Percentiles rank a stretch among this genome's conserved stretches.
These are phyloP conservation scores for Huso huso DNA, from an alignment of 2,797 vertebrate species.

Conservation along the genomic window DNA sequence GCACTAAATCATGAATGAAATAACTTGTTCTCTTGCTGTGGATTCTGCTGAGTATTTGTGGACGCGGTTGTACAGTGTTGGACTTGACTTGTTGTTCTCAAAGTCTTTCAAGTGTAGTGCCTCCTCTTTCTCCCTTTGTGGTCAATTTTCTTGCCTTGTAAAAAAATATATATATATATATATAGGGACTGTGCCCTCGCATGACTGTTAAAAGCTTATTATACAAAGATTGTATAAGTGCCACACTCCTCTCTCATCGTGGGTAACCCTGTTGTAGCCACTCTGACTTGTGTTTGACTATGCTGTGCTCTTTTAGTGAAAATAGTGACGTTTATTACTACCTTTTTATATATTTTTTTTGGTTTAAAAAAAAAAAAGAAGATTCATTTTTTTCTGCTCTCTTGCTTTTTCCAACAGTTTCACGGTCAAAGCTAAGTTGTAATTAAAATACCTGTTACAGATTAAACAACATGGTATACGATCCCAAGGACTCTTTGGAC, in stretches of 20 bases:
- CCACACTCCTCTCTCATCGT: conserved; percentile 62
- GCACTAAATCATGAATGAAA: conserved; percentile 22
- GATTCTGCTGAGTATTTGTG: conserved; percentile 33
- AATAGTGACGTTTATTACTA: background rate
- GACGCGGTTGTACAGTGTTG: conserved; percentile 53
- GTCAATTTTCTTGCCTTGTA: conserved; percentile 75
- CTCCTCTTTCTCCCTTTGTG: conserved; percentile 58
- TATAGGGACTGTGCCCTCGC: conserved; percentile 79
- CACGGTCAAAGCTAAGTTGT: background rate
- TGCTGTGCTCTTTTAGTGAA: conserved; percentile 14
- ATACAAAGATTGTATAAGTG: conserved; percentile 95
- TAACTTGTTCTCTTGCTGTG: conserved; percentile 35
- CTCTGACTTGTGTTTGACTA: conserved; percentile 64
- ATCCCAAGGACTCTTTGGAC: background rate
- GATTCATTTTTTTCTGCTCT: conserved; percentile 1
- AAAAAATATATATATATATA: conserved; percentile 34
- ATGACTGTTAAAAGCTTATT: conserved; percentile 98
- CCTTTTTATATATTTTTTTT: background rate
- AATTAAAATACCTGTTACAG: background rate
- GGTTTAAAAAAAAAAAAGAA: no score
- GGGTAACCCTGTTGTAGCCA: conserved; percentile 56
- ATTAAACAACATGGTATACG: background rate
- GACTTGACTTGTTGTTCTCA: conserved; percentile 51
- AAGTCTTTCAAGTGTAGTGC: conserved; percentile 52
- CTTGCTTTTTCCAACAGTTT: conserved; percentile 19